Conservation (phyloP, 2,797 vertebrate species). For the Dermochelys coriacea region DNA sequence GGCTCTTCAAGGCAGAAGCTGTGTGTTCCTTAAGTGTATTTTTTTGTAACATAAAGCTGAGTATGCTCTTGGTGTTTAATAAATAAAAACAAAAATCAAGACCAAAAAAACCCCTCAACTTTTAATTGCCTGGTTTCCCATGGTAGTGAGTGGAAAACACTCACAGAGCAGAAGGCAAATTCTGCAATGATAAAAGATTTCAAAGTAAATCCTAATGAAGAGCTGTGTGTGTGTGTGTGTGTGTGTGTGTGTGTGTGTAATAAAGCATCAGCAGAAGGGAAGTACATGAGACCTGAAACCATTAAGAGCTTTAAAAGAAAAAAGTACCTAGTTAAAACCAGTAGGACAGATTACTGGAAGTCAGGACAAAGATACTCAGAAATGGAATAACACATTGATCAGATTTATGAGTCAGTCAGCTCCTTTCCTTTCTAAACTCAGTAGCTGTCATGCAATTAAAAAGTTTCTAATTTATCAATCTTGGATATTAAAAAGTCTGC, state of each 20-base stretch:
- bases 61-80: not conserved
- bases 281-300: not conserved
- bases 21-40: not conserved
- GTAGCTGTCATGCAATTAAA: not conserved
- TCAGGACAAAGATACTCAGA: not conserved
- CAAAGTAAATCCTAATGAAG: not conserved
- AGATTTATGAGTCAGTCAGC: not conserved
- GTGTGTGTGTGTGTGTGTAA: not conserved
- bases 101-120: not conserved
- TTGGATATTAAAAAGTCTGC: not conserved
- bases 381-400: not conserved
- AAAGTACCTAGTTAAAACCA: conserved; percentile 14
- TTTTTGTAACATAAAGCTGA: not conserved
- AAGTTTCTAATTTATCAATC: not conserved
- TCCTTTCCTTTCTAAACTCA: not conserved
- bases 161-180: not conserved
- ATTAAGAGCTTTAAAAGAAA: conserved; percentile 28
- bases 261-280: not conserved
- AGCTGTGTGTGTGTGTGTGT: not conserved
- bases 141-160: not conserved
- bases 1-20: not conserved
- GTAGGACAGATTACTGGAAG: not conserved
- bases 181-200: not conserved
- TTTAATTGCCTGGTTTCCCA: not conserved
- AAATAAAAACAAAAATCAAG: not conserved